These are phyloP conservation scores for Dusona sp. DNA, from an alignment of 2,888 invertebrate species.

Conservation along the genomic window DNA sequence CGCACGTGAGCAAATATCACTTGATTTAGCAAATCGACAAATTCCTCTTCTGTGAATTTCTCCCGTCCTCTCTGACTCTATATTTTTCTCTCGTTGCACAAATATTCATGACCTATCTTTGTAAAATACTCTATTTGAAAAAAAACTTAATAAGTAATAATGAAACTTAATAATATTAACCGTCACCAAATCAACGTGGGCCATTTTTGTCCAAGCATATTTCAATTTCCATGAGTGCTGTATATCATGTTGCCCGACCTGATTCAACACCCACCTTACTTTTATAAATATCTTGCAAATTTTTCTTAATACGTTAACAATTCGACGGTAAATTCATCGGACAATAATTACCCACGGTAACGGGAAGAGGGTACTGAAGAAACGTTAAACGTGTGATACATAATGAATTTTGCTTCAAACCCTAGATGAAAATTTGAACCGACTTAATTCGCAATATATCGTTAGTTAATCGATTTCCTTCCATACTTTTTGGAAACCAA, in stretches of 20 bases:
- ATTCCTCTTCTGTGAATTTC: constrained; percentile 18
- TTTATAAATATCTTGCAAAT: no score
- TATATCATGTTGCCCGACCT: no score
- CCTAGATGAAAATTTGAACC: not conserved
- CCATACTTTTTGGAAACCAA: not conserved
- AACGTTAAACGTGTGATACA: not conserved
- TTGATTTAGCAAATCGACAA: constrained; percentile 61
- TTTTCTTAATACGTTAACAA: no score
- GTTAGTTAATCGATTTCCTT: not conserved
- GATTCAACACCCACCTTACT: no score
- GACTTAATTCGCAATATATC: not conserved
- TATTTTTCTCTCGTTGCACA: not conserved
- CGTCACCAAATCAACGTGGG: not conserved
- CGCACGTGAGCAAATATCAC: constrained; percentile 67
- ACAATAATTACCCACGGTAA: no score
- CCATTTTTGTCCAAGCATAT: no score
- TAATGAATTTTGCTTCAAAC: not conserved
- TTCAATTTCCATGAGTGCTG: no score
- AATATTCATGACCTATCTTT: constrained; percentile 6
- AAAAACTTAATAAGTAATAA: not conserved
- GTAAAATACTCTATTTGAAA: not conserved
- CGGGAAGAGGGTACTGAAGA: not conserved
- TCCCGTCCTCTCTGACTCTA: not conserved
- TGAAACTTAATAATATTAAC: not conserved
- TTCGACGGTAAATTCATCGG: no score